These are phyloP conservation scores for Halocaridina rubra DNA, from an alignment of 2,888 invertebrate species.

Conservation along the genomic window DNA sequence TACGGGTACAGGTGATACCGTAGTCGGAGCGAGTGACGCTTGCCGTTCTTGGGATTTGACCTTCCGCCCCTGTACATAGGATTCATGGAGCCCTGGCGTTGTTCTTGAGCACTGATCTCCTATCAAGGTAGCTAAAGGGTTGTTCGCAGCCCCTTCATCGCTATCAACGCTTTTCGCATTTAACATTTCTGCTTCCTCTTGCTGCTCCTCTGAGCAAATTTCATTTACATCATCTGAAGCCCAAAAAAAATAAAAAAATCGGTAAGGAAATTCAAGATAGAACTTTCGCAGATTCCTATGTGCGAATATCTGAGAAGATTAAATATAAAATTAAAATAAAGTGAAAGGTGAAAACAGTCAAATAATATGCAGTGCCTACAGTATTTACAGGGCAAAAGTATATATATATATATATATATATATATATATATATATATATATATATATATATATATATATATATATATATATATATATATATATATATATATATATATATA, in stretches of 20 bases:
- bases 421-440: too few species aligned
- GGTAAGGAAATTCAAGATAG: background rate
- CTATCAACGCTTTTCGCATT: background rate
- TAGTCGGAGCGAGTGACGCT: background rate
- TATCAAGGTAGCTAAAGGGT: slow-evolving; percentile 6
- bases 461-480: too few species aligned
- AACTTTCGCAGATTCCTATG: background rate
- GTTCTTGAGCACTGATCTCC: slow-evolving; percentile 32
- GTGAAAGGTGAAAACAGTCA: too few species aligned
- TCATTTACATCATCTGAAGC: slow-evolving; percentile 7
- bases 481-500: too few species aligned
- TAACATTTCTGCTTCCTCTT: background rate
- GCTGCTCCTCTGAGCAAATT: background rate
- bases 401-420: too few species aligned
- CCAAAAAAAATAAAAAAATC: background rate
- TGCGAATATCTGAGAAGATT: too few species aligned
- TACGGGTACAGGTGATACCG: slow-evolving; percentile 12
- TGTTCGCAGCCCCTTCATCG: slow-evolving; percentile 4
- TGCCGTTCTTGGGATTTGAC: background rate
- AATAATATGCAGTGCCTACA: too few species aligned
- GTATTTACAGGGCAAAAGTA: too few species aligned
- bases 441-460: too few species aligned
- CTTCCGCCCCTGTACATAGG: slow-evolving; percentile 6
- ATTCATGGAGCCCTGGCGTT: slow-evolving; percentile 19
- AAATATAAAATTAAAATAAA: too few species aligned